Evolutionary conservation across 2,113 vertebrate genomes (phyloP), one percentile per base, ranked within the genome.

Genomic region (Nanorana parkeri): DNA sequence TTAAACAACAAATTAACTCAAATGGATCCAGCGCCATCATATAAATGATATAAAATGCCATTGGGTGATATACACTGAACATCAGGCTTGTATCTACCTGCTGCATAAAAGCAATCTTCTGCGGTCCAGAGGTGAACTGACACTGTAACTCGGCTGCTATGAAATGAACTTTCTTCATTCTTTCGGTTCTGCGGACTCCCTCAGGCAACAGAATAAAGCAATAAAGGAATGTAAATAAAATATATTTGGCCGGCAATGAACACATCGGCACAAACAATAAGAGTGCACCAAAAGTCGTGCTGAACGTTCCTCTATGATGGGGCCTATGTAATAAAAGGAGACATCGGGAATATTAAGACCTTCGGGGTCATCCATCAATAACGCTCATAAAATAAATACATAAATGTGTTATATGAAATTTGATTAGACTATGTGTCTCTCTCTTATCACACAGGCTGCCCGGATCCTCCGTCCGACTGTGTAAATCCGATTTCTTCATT

Each of bases 401-500:
- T 85, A 87, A 87, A 86, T 86, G 84, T 67, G 84, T 90, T 88
- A 75, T 67, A 28, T 19, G 17, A 17, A 60, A 60, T 82, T 52
- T 66, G 69, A 58, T 75, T 26, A 66, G 61, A 67, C 66, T 88
- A 87, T 86, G 68, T 80, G 69, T 84, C 77, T 47, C 10, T 86
- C 88, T 83, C 89, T 86, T 86, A 87, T 36, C 17, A 64, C 17
- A 56, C 92, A 99, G 97, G 97, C 52, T 99, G 97, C 84, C 96
- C 96, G 23, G 85, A 89, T 84, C 87, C 91, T 89, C 84, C 89
- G 86, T 89, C 88, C 7, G 84, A 89, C 88, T 98, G 96, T 87
- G 93, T 93, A 89, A 93, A 92, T 90, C 93, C 93, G n/a, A 91
- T 92, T 84, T 90, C 91, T 77, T 92, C 93, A 87, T 99, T 99